phyloP scores from a whole-genome alignment of 2,797 vertebrate genomes.

The Lemur catta region DNA sequence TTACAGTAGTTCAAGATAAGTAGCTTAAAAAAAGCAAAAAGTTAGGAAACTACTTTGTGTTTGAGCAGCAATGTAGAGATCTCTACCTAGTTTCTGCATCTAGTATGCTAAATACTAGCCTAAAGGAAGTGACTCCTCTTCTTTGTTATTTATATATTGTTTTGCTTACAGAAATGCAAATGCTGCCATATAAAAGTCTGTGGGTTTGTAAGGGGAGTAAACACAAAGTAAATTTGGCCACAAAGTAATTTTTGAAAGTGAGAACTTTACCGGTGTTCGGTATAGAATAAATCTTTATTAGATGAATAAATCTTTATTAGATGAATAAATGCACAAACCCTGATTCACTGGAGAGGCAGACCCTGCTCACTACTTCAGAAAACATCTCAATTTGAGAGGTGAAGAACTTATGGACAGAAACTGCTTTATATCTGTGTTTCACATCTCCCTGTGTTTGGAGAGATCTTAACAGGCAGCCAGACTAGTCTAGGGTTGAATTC shows the following conservation, averaged over 20 bases:
- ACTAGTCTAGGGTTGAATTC: not conserved
- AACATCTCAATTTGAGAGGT: not conserved
- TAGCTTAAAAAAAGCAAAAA: not conserved
- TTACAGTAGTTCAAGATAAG: too few relatives aligned
- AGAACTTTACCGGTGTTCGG: not conserved
- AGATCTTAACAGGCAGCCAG: not conserved
- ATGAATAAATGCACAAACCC: not conserved
- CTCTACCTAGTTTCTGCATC: not conserved
- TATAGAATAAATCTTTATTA: not conserved
- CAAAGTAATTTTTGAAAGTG: not conserved
- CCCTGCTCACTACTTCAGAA: not conserved
- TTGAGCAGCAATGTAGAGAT: not conserved
- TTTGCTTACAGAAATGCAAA: not conserved
- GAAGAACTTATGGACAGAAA: not conserved
- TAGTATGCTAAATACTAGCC: not conserved
- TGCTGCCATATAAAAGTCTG: not conserved
- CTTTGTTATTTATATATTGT: not conserved
- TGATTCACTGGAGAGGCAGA: not conserved
- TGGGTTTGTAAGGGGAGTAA: not conserved
- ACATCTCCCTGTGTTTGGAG: not conserved
- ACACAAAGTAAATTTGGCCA: not conserved
- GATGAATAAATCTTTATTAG: not conserved
- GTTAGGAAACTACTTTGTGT: not conserved
- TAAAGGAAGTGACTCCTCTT: not conserved
- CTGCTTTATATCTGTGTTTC: not conserved